phyloP scores from a whole-genome alignment of 2,113 vertebrate species.

The Talpa occidentalis region DNA sequence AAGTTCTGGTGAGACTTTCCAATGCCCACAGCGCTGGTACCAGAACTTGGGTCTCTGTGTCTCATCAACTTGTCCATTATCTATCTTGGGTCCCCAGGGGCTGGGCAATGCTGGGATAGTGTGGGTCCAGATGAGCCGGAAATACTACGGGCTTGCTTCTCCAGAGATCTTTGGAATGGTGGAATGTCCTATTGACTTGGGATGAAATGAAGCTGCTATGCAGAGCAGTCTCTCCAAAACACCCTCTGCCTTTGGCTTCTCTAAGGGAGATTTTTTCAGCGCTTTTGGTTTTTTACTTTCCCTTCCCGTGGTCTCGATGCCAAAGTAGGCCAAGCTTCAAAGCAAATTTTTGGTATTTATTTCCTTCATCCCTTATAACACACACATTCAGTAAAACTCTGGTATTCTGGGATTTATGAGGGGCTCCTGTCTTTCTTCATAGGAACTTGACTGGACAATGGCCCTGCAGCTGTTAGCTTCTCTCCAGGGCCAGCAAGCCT shows the following conservation, averaged over 20 bases:
- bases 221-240: background rate
- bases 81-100: background rate
- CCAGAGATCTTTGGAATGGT: background rate
- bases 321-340: background rate
- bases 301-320: background rate
- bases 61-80: background rate
- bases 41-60: background rate
- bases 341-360: background rate
- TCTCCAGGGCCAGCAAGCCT: background rate
- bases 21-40: background rate
- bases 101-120: background rate
- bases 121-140: too few relatives aligned
- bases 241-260: background rate
- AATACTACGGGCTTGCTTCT: background rate
- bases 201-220: background rate
- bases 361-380: background rate
- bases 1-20: background rate
- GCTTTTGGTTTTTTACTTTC: background rate
- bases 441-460: background rate
- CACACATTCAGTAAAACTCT: background rate
- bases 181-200: background rate
- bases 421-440: background rate
- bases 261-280: background rate
- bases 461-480: background rate
- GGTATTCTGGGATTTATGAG: background rate